Percentiles rank a stretch among this genome's conserved stretches.
phyloP scores from a whole-genome alignment of 2,113 vertebrate genomes.

The Aptenodytes forsteri region DNA sequence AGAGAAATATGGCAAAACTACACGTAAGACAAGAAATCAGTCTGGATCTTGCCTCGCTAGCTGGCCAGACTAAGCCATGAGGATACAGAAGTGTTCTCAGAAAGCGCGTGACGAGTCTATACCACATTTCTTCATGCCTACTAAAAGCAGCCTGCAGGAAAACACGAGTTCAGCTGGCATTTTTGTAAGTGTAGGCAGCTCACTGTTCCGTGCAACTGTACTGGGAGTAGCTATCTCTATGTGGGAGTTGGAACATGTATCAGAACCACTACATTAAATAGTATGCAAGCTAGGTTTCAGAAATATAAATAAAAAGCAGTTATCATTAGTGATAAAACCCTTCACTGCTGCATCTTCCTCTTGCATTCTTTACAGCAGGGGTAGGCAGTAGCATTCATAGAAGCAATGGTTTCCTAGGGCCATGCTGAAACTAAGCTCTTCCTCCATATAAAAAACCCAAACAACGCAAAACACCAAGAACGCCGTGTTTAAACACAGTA shows the following conservation, averaged over 20 bases:
- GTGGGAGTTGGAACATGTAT: not conserved
- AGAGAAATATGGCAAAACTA: not conserved
- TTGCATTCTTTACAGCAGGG: not conserved
- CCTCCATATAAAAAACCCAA: not conserved
- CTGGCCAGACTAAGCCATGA: not conserved
- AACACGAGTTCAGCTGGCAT: not conserved
- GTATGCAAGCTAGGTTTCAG: not conserved
- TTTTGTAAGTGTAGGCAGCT: not conserved
- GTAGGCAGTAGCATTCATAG: not conserved
- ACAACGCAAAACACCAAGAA: not conserved
- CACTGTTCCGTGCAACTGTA: not conserved
- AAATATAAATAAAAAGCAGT: conserved; percentile 9
- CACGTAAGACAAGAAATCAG: not conserved
- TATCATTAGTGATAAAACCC: not conserved
- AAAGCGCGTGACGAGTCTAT: not conserved
- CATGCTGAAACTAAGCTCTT: not conserved
- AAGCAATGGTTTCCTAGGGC: not conserved
- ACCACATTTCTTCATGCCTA: not conserved
- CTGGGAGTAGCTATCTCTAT: not conserved
- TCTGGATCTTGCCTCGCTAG: not conserved
- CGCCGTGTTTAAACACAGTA: not conserved
- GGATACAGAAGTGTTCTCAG: not conserved
- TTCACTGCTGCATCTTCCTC: not conserved
- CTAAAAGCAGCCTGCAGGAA: not conserved
- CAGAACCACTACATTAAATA: not conserved